These are phyloP conservation scores for Caenorhabditis afra DNA, from an alignment of 2,888 invertebrate genomes.

Conservation along the genomic window DNA sequence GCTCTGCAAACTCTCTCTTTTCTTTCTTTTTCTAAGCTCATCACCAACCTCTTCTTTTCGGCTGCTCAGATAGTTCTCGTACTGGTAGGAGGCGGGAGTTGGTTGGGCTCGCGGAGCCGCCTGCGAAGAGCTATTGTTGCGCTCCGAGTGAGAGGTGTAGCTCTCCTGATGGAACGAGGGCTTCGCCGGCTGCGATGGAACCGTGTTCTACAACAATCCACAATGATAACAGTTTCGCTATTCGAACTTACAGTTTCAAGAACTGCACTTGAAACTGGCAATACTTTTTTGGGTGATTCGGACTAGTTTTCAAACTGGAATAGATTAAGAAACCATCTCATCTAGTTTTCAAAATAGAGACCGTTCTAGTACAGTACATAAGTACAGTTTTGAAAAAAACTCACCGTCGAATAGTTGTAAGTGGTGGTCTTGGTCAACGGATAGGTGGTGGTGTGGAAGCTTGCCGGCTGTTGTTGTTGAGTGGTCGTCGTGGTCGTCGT, in stretches of 20 bases:
- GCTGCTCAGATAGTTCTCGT: conserved; percentile 60
- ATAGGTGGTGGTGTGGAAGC: conserved; percentile 57
- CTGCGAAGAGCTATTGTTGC: conserved; percentile 49
- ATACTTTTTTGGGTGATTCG: no score
- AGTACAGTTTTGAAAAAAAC: no score
- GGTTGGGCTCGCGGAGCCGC: conserved; percentile 39
- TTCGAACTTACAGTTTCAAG: no score
- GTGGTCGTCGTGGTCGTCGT: conserved; percentile 61
- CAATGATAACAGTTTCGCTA: no score
- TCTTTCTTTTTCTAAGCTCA: no score
- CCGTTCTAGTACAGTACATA: no score
- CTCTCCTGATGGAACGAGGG: conserved; percentile 59
- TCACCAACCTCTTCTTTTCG: conserved; percentile 58
- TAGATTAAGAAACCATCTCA: no score
- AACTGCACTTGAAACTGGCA: no score
- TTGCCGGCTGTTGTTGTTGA: conserved; percentile 28
- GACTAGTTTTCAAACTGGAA: no score
- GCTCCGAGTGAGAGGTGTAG: conserved; percentile 53
- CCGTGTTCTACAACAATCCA: conserved; percentile 31
- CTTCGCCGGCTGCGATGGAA: conserved; percentile 55
- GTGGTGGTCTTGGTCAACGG: conserved; percentile 62
- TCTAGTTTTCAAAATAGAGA: no score
- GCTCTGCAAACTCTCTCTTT: conserved; percentile 43
- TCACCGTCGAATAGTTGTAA: conserved; percentile 65
- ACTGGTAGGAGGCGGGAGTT: conserved; percentile 52